Evolutionary conservation across 2,888 invertebrate species (phyloP).

Genomic region (Aphodius granarius): DNA sequence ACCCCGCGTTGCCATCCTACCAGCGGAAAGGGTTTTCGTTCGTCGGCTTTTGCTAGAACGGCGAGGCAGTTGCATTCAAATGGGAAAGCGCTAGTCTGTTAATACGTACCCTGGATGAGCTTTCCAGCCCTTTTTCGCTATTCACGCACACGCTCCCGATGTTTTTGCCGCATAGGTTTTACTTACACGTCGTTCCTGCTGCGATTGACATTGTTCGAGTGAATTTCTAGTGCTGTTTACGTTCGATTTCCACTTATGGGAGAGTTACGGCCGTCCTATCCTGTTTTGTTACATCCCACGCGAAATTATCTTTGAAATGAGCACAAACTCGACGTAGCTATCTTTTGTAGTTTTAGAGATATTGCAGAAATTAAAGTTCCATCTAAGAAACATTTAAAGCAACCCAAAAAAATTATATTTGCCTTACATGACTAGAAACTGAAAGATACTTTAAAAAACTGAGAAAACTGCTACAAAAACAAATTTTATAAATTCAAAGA

Average conservation of each 20-base stretch:
- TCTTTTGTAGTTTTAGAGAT: background rate
- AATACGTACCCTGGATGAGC: slow-evolving; percentile 34
- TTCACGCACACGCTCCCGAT: slow-evolving; percentile 11
- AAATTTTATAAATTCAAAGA: no score
- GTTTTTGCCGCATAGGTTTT: background rate
- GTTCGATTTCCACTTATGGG: background rate
- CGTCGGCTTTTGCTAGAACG: slow-evolving; percentile 32
- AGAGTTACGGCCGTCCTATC: no score
- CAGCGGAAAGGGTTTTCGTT: slow-evolving; percentile 7
- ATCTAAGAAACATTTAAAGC: no score
- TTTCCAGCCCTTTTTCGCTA: slow-evolving; percentile 33
- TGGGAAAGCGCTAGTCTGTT: slow-evolving; percentile 40
- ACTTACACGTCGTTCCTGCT: background rate
- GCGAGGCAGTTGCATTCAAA: slow-evolving; percentile 49
- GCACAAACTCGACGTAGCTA: background rate
- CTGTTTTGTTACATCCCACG: background rate
- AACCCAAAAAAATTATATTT: no score
- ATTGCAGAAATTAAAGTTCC: background rate
- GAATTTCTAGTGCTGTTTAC: background rate
- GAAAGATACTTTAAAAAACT: no score
- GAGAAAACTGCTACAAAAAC: no score
- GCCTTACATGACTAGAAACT: no score
- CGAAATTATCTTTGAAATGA: background rate
- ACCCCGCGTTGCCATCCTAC: background rate
- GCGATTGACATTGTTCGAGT: background rate